Percentiles rank a stretch among this genome's conserved stretches.
Evolutionary conservation across 1,140 invertebrate genomes (phyloP).

Genomic region (Bursaphelenchus mucronatus): DNA sequence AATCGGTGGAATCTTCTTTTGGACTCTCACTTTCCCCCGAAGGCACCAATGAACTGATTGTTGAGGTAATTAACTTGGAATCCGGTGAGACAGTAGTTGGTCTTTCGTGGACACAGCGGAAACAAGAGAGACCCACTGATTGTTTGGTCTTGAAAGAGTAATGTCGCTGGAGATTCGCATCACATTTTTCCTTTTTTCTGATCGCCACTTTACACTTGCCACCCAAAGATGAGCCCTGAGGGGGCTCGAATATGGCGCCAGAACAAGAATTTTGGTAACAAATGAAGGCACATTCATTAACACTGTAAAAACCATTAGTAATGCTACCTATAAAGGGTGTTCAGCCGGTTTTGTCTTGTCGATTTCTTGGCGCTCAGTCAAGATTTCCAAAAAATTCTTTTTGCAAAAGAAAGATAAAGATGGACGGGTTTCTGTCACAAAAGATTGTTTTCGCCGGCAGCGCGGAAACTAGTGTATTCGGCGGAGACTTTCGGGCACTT

Average conservation of each 20-base stretch:
- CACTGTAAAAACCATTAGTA: slow-evolving; percentile 26
- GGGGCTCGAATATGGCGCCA: slow-evolving; percentile 36
- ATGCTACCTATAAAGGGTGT: neutral
- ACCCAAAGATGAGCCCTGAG: slow-evolving; percentile 9
- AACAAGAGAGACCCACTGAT: slow-evolving; percentile 32
- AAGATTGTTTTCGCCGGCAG: too few species aligned
- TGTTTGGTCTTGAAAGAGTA: slow-evolving; percentile 36
- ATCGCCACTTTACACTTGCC: slow-evolving; percentile 35
- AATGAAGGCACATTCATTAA: slow-evolving; percentile 48
- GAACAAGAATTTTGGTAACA: slow-evolving; percentile 46
- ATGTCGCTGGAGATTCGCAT: slow-evolving; percentile 30
- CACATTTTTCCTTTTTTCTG: slow-evolving; percentile 34
- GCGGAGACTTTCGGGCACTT: too few species aligned
- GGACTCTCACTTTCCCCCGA: neutral
- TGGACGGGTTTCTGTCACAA: too few species aligned
- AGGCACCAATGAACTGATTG: slow-evolving; percentile 24
- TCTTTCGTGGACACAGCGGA: slow-evolving; percentile 35
- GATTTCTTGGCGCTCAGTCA: too few species aligned
- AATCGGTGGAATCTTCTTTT: neutral
- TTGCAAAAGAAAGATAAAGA: too few species aligned
- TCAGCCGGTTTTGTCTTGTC: too few species aligned
- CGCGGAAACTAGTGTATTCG: too few species aligned
- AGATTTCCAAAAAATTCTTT: too few species aligned
- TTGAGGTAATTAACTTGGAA: slow-evolving; percentile 24
- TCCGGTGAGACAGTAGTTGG: slow-evolving; percentile 35